phyloP scores from a whole-genome alignment of 2,888 invertebrate species.

The Girardia tigrina region DNA sequence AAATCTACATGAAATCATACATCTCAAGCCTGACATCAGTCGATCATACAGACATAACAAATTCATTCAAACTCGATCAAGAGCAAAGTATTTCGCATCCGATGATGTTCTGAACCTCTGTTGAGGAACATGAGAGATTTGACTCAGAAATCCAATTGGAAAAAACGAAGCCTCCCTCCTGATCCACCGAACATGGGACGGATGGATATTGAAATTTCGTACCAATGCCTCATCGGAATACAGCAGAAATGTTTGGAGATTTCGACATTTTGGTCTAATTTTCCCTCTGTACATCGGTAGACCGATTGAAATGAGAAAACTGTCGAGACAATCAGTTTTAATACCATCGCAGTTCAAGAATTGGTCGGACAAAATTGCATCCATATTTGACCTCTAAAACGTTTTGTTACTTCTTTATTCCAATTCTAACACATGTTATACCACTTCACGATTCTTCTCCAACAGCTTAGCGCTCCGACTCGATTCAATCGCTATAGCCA shows the following conservation, averaged over 20 bases:
- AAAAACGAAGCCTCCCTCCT: neutral
- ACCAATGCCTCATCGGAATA: constrained; percentile 1
- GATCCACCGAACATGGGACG: constrained; percentile 19
- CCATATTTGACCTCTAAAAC: constrained; percentile 13
- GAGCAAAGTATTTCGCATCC: constrained; percentile 1
- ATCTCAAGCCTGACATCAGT: too few species aligned
- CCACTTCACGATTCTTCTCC: constrained; percentile 17
- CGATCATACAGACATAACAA: too few species aligned
- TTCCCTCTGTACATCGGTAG: constrained; percentile 24
- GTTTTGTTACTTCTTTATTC: too few species aligned
- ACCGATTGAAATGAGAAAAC: neutral
- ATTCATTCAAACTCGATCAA: neutral
- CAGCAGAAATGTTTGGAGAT: constrained; percentile 1
- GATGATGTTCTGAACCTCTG: neutral
- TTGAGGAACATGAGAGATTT: neutral
- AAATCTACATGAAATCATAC: too few species aligned
- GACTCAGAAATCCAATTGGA: constrained; percentile 9
- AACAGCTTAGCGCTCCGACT: neutral
- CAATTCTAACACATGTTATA: neutral
- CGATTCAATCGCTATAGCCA: neutral
- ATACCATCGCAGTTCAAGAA: constrained; percentile 20
- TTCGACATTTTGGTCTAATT: neutral
- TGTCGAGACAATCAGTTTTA: constrained; percentile 5
- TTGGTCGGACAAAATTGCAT: constrained; percentile 11
- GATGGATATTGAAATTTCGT: constrained; percentile 11